Conservation (phyloP, 53 echinoderm and acorn worm species). For the Patiria pectinifera region DNA sequence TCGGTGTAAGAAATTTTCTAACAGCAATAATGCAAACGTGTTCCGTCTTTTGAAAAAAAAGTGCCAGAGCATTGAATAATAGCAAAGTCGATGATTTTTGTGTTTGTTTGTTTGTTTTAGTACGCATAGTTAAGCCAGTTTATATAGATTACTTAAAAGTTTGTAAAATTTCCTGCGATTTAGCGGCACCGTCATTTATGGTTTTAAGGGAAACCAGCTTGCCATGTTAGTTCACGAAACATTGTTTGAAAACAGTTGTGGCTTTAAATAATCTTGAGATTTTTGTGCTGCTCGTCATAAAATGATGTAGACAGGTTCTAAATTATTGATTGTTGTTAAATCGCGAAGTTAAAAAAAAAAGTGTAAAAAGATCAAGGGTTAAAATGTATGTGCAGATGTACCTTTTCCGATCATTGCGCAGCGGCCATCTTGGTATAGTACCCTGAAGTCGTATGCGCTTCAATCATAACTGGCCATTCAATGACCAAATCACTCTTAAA, state of each 20-base stretch:
- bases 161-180: background rate
- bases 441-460: background rate
- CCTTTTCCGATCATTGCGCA: background rate
- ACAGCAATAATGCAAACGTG: slow-evolving; percentile 1
- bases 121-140: background rate
- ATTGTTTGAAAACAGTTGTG: slow-evolving; percentile 1
- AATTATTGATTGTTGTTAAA: background rate
- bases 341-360: background rate
- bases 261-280: background rate
- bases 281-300: slow-evolving; percentile 35
- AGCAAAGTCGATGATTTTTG: background rate
- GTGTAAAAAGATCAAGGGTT: background rate
- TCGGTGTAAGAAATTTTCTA: background rate
- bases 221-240: slow-evolving; percentile 33
- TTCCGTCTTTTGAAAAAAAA: background rate
- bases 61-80: background rate
- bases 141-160: background rate
- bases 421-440: background rate
- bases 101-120: background rate
- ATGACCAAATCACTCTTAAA: no score
- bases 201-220: slow-evolving; percentile 8
- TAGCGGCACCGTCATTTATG: background rate
- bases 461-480: background rate
- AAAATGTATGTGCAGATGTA: background rate
- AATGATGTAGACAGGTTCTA: slow-evolving; percentile 37